Base-by-base conservation (phyloP, 1,140 invertebrate species). In the Ceratina japonica region DNA sequence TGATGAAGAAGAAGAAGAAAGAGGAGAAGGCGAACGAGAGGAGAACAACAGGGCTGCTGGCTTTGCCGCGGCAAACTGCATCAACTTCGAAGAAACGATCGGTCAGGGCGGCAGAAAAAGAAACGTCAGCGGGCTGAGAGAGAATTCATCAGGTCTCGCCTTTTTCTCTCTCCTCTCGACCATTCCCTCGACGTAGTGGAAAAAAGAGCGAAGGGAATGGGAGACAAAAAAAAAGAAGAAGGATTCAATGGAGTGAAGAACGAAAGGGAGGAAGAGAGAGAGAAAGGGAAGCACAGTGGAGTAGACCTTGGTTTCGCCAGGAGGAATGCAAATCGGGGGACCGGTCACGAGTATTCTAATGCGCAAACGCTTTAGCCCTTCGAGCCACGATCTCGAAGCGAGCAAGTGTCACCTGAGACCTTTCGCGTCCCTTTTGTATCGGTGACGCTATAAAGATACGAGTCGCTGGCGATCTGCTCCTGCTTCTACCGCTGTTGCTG, bases 281-380 rank as follows among this genome's bases (percentile, higher is more conserved):
- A 51, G 24, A 58, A 15, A 4, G 15, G 3, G 22, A n/a, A 5
- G 15, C 2, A 24, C 4, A 63, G 27, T 16, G 51, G 54, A 20
- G 37, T 44, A 71, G 71, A 51, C 83, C 83, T 85, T 85, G 84
- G 84, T 71, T 85, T 75, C 75, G 49, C 75, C 37, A 44, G 70
- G 59, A 74, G 84, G 84, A 85, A 86, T 86, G 84, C 76, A 86
- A 86, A 86, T 86, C 83, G 75, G 62, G 62, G 59, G 84, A 82
- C 84, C 44, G 84, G 84, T 86, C 84, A 86, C 84, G 84, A 86
- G 85, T 85, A 86, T 86, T 86, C 84, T 82, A 86, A 86, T 82
- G 84, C 75, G 83, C 83, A 61, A 27, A 22, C 59, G n/a, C 49
- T 83, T 79, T 68, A 73, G 80, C 78, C 80, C 59, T 82, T 86